phyloP scores from a whole-genome alignment of 1,140 invertebrate genomes.

The Meloidogyne chitwoodi region DNA sequence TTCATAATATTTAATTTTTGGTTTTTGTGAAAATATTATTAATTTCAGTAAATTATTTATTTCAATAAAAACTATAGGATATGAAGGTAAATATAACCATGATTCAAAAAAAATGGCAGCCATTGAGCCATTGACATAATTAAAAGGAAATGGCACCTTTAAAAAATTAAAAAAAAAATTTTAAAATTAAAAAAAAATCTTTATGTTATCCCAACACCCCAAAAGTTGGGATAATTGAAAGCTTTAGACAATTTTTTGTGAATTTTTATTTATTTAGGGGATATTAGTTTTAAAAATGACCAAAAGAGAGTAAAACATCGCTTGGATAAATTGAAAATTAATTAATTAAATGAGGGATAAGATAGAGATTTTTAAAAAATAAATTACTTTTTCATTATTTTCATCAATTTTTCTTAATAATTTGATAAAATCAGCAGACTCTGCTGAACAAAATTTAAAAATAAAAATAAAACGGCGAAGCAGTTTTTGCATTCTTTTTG shows the following conservation, averaged over 20 bases:
- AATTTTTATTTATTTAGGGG: too few relatives aligned
- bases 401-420: constrained; percentile 26
- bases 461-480: constrained; percentile 28
- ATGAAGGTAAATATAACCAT: constrained; percentile 17
- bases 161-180: background rate
- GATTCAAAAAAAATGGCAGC: background rate
- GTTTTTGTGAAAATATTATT: constrained; percentile 31
- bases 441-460: constrained; percentile 29
- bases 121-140: background rate
- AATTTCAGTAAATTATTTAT: constrained; percentile 25
- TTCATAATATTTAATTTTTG: constrained; percentile 23
- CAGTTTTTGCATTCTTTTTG: constrained; percentile 24
- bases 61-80: constrained; percentile 39
- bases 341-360: too few relatives aligned
- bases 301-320: too few relatives aligned
- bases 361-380: too few relatives aligned
- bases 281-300: too few relatives aligned
- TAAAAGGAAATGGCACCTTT: background rate
- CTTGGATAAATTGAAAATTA: too few relatives aligned
- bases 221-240: too few relatives aligned
- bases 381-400: background rate
- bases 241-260: too few relatives aligned
- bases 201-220: too few relatives aligned
- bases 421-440: constrained; percentile 32
- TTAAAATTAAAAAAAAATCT: too few relatives aligned